Percentiles rank a stretch among this genome's conserved stretches.
phyloP scores from a whole-genome alignment of 2,113 vertebrate species.

The Microtus montanus region DNA sequence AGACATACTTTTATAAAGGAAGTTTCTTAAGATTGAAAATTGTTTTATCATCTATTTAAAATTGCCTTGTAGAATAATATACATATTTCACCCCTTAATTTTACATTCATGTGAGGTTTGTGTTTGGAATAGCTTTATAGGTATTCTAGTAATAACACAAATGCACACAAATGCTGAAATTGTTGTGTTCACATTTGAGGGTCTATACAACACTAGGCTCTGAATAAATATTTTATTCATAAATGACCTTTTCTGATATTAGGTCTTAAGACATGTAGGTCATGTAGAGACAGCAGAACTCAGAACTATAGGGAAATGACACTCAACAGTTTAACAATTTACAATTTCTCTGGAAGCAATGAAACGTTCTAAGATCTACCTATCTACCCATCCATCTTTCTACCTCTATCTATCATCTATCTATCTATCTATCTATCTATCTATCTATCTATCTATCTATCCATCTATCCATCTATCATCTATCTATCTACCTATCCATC shows the following conservation, averaged over 20 bases:
- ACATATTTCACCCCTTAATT: background rate
- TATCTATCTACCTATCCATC: no score
- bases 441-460: no score
- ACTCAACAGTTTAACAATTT: background rate
- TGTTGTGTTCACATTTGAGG: background rate
- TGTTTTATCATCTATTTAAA: background rate
- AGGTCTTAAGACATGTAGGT: background rate
- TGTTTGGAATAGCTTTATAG: background rate
- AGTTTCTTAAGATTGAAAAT: background rate
- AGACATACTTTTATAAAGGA: background rate
- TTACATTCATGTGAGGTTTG: background rate
- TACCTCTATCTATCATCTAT: no score
- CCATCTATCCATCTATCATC: no score
- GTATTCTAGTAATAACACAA: background rate
- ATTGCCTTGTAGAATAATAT: background rate
- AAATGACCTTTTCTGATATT: background rate
- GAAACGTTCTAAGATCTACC: background rate
- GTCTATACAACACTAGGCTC: rapidly evolving
- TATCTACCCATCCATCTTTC: no score
- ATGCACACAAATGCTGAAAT: background rate
- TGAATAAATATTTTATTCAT: background rate
- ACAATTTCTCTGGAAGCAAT: background rate
- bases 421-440: no score
- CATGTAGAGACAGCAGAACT: background rate
- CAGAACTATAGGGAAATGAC: background rate